Conservation (phyloP, 2,888 invertebrate species). For the Eupithecia subfuscata region DNA sequence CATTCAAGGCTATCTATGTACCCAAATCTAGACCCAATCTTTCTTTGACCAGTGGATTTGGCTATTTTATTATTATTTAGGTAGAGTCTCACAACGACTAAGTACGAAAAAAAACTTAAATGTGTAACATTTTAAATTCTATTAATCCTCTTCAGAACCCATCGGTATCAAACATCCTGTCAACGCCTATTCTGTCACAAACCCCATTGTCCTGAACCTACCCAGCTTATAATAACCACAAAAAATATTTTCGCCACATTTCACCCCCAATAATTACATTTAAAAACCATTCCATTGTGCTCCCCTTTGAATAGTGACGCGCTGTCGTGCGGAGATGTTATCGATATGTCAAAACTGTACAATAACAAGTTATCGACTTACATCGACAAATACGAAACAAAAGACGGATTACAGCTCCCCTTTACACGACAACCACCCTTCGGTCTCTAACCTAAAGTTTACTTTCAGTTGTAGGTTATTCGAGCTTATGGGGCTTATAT, state of each 20-base stretch:
- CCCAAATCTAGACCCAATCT: background rate
- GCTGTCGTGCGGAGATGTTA: slow-evolving; percentile 41
- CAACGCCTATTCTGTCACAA: slow-evolving; percentile 28
- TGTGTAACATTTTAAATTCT: background rate
- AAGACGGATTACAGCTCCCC: slow-evolving; percentile 47
- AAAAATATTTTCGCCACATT: slow-evolving; percentile 43
- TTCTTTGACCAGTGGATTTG: background rate
- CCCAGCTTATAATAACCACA: slow-evolving; percentile 35
- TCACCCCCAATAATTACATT: slow-evolving; percentile 44
- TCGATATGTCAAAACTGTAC: slow-evolving; percentile 53
- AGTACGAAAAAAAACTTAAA: background rate
- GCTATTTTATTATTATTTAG: background rate
- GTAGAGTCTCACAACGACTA: background rate
- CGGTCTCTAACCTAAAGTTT: background rate
- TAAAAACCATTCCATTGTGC: slow-evolving; percentile 32
- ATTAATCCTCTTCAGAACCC: slow-evolving; percentile 7
- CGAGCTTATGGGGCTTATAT: slow-evolving; percentile 28
- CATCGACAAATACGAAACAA: slow-evolving; percentile 50
- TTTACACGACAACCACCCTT: slow-evolving; percentile 15
- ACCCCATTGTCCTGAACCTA: slow-evolving; percentile 40
- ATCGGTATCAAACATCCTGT: slow-evolving; percentile 16
- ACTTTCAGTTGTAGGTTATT: slow-evolving; percentile 15
- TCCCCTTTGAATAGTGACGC: slow-evolving; percentile 40
- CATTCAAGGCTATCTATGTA: background rate
- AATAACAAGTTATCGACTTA: slow-evolving; percentile 59